A percentile compares a stretch with the other conserved stretches of the same genome.
phyloP scores from a whole-genome alignment of 2,113 vertebrate genomes.

The Circaetus cinerascens region DNA sequence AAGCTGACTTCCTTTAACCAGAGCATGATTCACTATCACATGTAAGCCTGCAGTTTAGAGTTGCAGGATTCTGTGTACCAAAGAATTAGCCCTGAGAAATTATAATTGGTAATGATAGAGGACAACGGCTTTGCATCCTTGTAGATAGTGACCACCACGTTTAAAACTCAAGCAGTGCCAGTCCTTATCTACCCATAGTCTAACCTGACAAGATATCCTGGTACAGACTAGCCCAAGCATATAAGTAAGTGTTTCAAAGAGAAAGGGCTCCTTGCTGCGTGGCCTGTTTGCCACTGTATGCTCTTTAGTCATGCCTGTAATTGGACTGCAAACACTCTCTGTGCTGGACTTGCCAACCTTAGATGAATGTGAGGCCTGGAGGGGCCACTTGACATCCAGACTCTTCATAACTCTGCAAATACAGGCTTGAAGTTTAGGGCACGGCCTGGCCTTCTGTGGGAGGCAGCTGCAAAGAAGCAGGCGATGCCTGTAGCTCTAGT shows the following conservation, averaged over 20 bases:
- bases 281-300: not conserved
- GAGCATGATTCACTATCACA: not conserved
- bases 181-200: not conserved
- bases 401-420: not conserved
- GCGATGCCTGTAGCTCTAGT: not conserved
- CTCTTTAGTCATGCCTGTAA: not conserved
- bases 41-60: not conserved
- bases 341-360: not conserved
- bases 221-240: not conserved
- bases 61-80: not conserved
- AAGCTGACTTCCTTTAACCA: not conserved
- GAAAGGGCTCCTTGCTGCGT: not conserved
- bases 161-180: not conserved
- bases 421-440: conserved; percentile 10
- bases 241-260: not conserved
- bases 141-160: not conserved
- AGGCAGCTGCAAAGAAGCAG: conserved; percentile 2
- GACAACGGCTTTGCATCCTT: not conserved
- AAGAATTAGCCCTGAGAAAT: not conserved
- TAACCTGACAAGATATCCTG: not conserved
- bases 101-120: not conserved
- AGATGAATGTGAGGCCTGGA: not conserved
- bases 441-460: not conserved
- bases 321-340: not conserved
- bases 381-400: conserved; percentile 25